These are phyloP conservation scores for Syrrhaptes paradoxus DNA, from an alignment of 2,113 vertebrate genomes.

Conservation along the genomic window DNA sequence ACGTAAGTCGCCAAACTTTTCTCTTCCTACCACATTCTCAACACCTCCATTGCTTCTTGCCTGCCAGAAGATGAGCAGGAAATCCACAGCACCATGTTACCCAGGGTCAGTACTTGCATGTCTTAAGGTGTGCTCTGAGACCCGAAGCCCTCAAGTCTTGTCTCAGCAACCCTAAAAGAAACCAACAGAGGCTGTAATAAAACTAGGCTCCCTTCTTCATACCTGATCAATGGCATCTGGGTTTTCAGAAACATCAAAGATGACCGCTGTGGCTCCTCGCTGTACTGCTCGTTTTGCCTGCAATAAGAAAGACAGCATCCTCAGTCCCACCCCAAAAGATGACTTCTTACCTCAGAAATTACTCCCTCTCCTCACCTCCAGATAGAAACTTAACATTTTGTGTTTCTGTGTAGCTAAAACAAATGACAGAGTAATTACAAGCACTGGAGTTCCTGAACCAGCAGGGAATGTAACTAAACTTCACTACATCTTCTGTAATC, in stretches of 20 bases:
- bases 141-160: neutral
- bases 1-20: neutral
- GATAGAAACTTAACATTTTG: neutral
- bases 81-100: neutral
- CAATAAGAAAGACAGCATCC: constrained; percentile 59
- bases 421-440: neutral
- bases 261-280: constrained; percentile 96
- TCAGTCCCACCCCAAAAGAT: constrained; percentile 24
- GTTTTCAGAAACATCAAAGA: constrained; percentile 99
- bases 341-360: neutral
- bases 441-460: neutral
- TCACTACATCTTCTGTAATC: neutral
- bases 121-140: neutral
- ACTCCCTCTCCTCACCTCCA: neutral
- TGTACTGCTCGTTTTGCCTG: constrained; percentile 97
- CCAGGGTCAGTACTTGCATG: neutral
- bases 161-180: neutral
- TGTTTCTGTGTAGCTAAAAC: neutral
- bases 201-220: constrained; percentile 9
- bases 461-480: neutral
- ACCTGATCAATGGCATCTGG: constrained; percentile 99
- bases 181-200: neutral
- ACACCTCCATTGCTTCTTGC: neutral
- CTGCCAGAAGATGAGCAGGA: neutral
- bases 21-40: neutral